Evolutionary conservation across 2,888 invertebrate genomes (phyloP).

Genomic region (Macropis europaea): DNA sequence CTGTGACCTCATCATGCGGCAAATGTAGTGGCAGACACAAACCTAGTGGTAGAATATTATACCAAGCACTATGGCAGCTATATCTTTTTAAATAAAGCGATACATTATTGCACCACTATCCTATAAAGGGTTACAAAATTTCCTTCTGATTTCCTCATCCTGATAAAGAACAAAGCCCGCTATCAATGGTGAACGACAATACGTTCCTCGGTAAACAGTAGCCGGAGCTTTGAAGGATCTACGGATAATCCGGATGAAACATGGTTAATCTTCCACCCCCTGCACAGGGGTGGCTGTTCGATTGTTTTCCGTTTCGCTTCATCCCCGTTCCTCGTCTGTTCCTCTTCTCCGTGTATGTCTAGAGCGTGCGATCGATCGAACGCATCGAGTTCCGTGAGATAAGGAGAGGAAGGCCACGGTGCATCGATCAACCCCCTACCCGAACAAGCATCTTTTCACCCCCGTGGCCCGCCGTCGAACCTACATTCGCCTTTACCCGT

Average conservation of each 20-base stretch:
- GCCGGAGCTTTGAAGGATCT: slow-evolving; percentile 20
- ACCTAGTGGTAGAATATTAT: no score
- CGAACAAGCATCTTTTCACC: slow-evolving; percentile 18
- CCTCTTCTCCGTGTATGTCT: not conserved
- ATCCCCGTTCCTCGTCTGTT: not conserved
- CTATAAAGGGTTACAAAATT: no score
- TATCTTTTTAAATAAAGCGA: no score
- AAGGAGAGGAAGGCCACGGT: slow-evolving; percentile 58
- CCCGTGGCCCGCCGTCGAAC: slow-evolving; percentile 6
- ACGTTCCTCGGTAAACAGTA: slow-evolving; percentile 11
- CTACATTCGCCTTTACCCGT: not conserved
- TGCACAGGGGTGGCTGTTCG: not conserved
- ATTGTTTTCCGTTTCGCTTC: slow-evolving; percentile 12
- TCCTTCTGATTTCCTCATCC: not conserved
- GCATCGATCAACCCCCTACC: slow-evolving; percentile 67
- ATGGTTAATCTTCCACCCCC: slow-evolving; percentile 23
- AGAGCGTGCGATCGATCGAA: slow-evolving; percentile 65
- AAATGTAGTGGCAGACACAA: no score
- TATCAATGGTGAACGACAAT: slow-evolving; percentile 5
- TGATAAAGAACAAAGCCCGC: not conserved
- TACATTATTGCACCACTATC: no score
- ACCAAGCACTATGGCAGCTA: no score
- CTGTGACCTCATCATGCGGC: no score
- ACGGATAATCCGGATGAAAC: slow-evolving; percentile 31
- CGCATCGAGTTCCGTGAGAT: slow-evolving; percentile 62